A percentile compares a stretch with the other conserved stretches of the same genome.
phyloP scores from a whole-genome alignment of 2,797 vertebrate species.

The Hoplostethus mediterraneus region DNA sequence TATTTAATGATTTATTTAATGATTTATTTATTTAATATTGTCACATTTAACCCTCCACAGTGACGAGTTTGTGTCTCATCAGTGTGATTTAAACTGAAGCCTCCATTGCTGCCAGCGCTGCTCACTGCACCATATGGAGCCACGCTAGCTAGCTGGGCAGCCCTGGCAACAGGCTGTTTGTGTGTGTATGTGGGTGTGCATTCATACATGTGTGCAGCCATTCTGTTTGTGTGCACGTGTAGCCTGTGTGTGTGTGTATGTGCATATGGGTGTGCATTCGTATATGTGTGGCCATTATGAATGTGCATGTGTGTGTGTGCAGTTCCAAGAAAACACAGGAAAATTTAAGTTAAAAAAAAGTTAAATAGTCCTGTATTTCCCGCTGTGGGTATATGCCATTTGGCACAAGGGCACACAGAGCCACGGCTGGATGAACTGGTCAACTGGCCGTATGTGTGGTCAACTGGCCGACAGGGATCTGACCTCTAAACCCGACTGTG shows the following conservation, averaged over 20 bases:
- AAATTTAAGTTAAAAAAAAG: too few relatives aligned
- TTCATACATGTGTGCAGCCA: too few relatives aligned
- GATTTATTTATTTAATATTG: too few relatives aligned
- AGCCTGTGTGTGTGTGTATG: constrained; percentile 8
- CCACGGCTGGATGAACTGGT: background rate
- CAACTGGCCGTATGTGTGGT: background rate
- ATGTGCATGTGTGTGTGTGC: constrained; percentile 10
- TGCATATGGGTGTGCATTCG: constrained; percentile 6
- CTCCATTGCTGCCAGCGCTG: constrained; percentile 24
- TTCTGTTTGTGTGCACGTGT: background rate
- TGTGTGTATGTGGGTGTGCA: constrained; percentile 14
- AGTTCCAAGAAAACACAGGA: constrained; percentile 51
- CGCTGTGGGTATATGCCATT: constrained; percentile 42
- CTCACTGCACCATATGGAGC: constrained; percentile 56
- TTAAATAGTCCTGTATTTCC: constrained; percentile 65
- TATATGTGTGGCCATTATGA: constrained; percentile 11
- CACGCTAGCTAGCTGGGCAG: constrained; percentile 39
- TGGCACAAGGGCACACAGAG: constrained; percentile 17
- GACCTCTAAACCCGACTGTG: background rate
- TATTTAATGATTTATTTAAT: too few relatives aligned
- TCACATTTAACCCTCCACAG: too few relatives aligned
- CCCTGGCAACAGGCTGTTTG: constrained; percentile 41
- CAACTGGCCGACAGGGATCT: constrained; percentile 5
- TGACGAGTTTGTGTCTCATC: constrained; percentile 14
- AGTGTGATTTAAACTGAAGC: constrained; percentile 4